Evolutionary conservation across 2,888 invertebrate genomes (phyloP), one percentile per base, ranked within the genome.

Genomic region (Invenusta paracnida): DNA sequence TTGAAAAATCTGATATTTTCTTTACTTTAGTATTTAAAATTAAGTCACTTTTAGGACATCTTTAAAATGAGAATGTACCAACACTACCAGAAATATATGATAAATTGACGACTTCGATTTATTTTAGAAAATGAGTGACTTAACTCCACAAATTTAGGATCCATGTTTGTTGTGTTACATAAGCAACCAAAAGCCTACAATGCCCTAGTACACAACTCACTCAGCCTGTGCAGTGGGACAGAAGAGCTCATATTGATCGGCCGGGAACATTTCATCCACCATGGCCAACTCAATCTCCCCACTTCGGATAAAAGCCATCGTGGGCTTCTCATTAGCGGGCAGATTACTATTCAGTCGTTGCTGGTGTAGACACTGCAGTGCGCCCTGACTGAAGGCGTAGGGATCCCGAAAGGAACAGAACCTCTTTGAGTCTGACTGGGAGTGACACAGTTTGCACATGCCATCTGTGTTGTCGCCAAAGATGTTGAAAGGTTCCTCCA

Each of bases 401-500:
- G 93, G 93, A 90, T 96, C 96, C 23, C 84, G 23, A 25, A 28
- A 84, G 23, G 81, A 30, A 29, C 85, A 85, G 31, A 30, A 85
- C 13, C n/a, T 31, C 30, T 30, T 29, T n/a, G 30, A 2, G 30
- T 29, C 30, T 5, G 23, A 23, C 0, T 95, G 94, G 88, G 86
- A 82, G 13, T 93, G 93, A 90, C 96, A 97, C 0, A 96, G 92
- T 85, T 94, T 93, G 90, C 96, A 97, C 81, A 96, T 92, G 88
- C 92, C 92, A 88, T 93, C 92, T 0, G 93, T 93, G 90, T 94
- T 94, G 88, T 94, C 93, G 83, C 91, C 91, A 88, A 91, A 91
- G 23, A 91, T 97, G 93, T 98, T 98, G 91, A 96, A 96, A 92
- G 95, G 95, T 89, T 96, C 95, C 84, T 95, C 94, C 81, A 98